Percentiles rank a stretch among this genome's conserved stretches.
phyloP scores from a whole-genome alignment of 2,888 invertebrate genomes.

The Trichopoda pennipes region DNA sequence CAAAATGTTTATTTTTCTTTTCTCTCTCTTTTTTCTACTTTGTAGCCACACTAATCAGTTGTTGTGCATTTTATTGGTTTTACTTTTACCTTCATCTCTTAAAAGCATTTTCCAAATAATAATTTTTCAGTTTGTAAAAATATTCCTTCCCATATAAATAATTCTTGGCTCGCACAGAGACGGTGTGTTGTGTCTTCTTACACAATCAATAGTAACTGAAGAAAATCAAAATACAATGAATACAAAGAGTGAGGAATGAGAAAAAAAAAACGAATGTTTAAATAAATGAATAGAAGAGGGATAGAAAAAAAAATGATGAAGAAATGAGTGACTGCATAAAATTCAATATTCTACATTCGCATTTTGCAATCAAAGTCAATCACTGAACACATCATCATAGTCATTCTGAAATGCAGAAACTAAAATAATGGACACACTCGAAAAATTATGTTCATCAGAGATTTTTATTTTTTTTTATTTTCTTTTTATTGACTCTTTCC shows the following conservation, averaged over 20 bases:
- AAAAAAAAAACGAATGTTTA: slow-evolving; percentile 16
- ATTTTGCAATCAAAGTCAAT: slow-evolving; percentile 64
- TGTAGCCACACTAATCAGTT: slow-evolving; percentile 42
- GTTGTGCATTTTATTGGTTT: slow-evolving; percentile 15
- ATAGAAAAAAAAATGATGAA: not conserved
- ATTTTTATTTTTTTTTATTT: no score
- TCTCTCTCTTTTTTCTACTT: not conserved
- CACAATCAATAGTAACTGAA: slow-evolving; percentile 6
- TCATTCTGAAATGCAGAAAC: slow-evolving; percentile 6
- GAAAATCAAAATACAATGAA: slow-evolving; percentile 12
- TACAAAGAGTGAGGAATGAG: not conserved
- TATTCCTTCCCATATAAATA: slow-evolving; percentile 41
- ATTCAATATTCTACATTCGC: slow-evolving; percentile 59
- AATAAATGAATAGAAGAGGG: slow-evolving; percentile 6
- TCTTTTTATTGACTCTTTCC: no score
- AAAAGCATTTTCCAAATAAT: slow-evolving; percentile 15
- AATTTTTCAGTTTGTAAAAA: not conserved
- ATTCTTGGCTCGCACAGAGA: slow-evolving; percentile 24
- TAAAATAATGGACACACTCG: not conserved
- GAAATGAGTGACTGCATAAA: slow-evolving; percentile 22
- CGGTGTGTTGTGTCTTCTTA: slow-evolving; percentile 20
- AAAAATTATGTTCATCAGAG: not conserved
- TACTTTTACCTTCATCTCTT: not conserved
- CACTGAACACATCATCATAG: slow-evolving; percentile 31
- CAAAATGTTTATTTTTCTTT: slow-evolving; percentile 21